Conservation (phyloP, 2,113 vertebrate genomes). For the Apteryx owenii region DNA sequence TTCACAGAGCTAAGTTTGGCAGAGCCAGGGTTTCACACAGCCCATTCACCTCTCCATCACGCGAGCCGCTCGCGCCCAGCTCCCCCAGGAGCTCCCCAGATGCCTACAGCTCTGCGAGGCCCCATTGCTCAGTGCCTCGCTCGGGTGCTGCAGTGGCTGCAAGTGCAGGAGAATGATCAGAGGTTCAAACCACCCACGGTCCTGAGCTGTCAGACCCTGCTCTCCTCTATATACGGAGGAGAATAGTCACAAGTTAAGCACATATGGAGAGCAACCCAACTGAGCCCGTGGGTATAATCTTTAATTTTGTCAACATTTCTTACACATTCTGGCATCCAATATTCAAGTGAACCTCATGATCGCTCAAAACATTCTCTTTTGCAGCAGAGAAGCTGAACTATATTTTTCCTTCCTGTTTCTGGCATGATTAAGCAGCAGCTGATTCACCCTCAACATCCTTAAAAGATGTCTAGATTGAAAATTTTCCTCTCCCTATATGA, state of each 20-base stretch:
- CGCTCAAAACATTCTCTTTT: background rate
- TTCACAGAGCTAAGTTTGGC: background rate
- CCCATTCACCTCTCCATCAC: background rate
- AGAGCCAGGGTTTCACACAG: background rate
- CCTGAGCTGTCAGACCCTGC: background rate
- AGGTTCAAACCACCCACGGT: background rate
- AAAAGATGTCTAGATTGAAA: background rate
- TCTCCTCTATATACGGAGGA: rapidly evolving
- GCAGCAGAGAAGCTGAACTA: background rate
- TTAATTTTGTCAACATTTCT: background rate
- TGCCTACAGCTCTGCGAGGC: background rate
- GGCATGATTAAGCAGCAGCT: background rate
- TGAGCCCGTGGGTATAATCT: background rate
- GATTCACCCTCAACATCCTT: background rate
- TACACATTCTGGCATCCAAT: background rate
- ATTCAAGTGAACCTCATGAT: background rate
- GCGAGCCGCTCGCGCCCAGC: rapidly evolving
- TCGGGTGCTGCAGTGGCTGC: background rate
- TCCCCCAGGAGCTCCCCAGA: background rate
- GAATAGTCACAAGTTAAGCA: background rate
- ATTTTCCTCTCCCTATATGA: background rate
- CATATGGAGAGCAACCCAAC: background rate
- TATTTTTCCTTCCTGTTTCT: background rate
- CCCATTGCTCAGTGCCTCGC: background rate
- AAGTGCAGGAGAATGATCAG: background rate